Evolutionary conservation across 2,888 invertebrate genomes (phyloP), one percentile per base, ranked within the genome.

Genomic region (Drosophila limbata): DNA sequence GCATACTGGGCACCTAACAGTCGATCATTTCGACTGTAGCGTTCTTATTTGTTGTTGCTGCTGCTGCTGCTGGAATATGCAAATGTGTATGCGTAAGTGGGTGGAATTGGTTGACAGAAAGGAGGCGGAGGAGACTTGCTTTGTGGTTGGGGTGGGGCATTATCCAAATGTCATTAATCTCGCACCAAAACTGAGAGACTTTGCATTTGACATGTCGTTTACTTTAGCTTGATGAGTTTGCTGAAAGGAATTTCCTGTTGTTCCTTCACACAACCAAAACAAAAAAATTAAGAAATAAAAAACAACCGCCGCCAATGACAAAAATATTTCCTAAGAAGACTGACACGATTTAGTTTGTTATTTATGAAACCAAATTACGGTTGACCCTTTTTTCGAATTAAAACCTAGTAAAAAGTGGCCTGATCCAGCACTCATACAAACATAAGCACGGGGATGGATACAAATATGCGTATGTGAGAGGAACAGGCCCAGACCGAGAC

Each of bases 191-290:
- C 10, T 55, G 50, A 50, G 53, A 48, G 39, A 57, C 45, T 69
- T 60, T 45, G 19, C 37, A 48, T 61, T 59, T 67, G 66, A 71
- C 57, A 67, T 42, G 48, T 40, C 77, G 78, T 79, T 84, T 80
- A 72, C 78, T 80, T 80, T 56, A 25, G 66, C 69, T 45, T 83
- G 85, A 87, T 86, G 85, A 84, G 76, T 83, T 83, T 83, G 78
- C 73, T 78, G 80, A 86, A 81, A 83, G 83, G 81, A 85, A 87
- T 87, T 87, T 85, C 81, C 85, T 87, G 81, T 75, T 73, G 60
- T 63, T 76, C 53, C 31, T 62, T 48, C 28, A 15, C 51, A 8
- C 15, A 50, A 19, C 28, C 35, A 37, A n/a, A 0, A n/a, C n/a
- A 5, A 37, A 37, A 35, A 5, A 37, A 37, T 13, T 47, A 57